A percentile compares a stretch with the other conserved stretches of the same genome.
Evolutionary conservation across 1,140 invertebrate genomes (phyloP).

Genomic region (Contarinia nasturtii): DNA sequence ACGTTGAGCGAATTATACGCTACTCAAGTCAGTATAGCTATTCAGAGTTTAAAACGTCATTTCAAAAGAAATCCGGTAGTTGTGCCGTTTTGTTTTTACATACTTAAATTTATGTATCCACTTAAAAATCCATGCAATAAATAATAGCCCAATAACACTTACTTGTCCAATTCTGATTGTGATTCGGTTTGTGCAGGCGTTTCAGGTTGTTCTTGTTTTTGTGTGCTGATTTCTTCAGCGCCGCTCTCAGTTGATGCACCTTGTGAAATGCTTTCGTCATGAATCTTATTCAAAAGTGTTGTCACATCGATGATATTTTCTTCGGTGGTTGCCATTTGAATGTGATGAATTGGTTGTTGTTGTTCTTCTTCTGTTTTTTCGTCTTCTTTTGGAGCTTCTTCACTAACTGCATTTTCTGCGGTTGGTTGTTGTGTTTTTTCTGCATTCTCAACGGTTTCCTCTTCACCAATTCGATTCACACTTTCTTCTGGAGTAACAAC

Average conservation of each 20-base stretch:
- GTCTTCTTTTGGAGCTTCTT: constrained; percentile 3
- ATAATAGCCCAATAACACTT: too few species aligned
- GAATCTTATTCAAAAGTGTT: too few species aligned
- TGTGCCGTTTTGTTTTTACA: too few species aligned
- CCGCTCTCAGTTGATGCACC: constrained; percentile 5
- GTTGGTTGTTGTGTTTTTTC: constrained; percentile 5
- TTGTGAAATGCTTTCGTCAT: too few species aligned
- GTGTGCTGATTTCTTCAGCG: constrained; percentile 10
- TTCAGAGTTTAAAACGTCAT: too few species aligned
- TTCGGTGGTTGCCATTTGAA: neutral
- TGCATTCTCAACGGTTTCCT: constrained; percentile 5
- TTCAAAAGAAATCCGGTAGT: too few species aligned
- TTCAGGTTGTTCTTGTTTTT: constrained; percentile 3
- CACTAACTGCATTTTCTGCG: constrained; percentile 7
- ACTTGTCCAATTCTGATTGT: too few species aligned
- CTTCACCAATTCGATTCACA: constrained; percentile 6
- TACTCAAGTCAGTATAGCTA: too few species aligned
- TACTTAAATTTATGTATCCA: too few species aligned
- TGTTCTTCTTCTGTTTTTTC: neutral
- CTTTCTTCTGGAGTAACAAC: constrained; percentile 4
- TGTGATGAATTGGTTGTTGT: neutral
- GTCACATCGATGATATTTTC: too few species aligned
- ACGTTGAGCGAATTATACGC: too few species aligned
- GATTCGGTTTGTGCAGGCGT: neutral
- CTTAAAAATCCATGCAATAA: too few species aligned